A percentile compares a stretch with the other conserved stretches of the same genome.
Evolutionary conservation across 35 echinoderm and acorn worm genomes (phyloP).

Genomic region (Hemicentrotus pulcherrimus): DNA sequence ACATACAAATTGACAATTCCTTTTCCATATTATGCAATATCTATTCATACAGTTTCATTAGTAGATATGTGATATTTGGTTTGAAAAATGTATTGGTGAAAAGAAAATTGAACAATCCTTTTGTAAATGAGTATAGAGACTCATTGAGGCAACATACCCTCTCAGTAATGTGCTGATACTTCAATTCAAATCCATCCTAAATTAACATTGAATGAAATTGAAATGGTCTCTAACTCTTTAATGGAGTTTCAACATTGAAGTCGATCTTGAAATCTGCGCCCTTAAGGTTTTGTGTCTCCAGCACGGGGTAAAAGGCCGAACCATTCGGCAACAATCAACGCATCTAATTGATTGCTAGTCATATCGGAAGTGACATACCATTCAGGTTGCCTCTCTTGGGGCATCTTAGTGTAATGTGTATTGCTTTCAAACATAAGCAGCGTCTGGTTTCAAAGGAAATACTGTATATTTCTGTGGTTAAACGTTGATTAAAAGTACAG

Average conservation of each 20-base stretch:
- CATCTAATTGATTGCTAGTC: background rate
- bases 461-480: background rate
- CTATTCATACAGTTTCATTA: background rate
- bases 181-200: background rate
- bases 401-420: background rate
- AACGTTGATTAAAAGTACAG: too few species aligned
- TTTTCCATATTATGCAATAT: background rate
- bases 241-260: constrained; percentile 10
- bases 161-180: background rate
- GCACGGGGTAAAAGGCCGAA: background rate
- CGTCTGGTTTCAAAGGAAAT: background rate
- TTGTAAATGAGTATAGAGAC: background rate
- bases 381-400: background rate
- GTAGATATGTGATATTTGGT: background rate
- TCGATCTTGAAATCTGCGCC: background rate
- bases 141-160: background rate
- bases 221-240: background rate
- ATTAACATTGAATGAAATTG: background rate
- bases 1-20: background rate
- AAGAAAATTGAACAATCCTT: background rate
- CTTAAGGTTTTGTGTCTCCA: background rate
- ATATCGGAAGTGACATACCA: background rate
- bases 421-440: background rate
- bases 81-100: background rate
- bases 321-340: background rate